Conservation (phyloP, 92 coral and sea anemone species). For the Phenganax marumi region DNA sequence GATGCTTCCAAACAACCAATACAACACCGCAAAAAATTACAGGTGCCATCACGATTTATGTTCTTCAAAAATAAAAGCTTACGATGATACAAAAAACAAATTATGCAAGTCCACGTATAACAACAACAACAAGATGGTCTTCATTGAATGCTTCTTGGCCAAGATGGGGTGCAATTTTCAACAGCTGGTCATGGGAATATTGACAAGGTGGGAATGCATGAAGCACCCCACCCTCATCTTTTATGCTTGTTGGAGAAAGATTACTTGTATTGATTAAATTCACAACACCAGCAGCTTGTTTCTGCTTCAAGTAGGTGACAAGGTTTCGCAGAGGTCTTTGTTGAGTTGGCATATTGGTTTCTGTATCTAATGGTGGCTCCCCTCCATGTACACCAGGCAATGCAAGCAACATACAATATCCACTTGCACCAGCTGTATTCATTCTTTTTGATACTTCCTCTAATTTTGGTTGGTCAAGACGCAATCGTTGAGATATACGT, state of each 20-base stretch:
- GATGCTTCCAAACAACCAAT: background rate
- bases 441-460: conserved; percentile 99
- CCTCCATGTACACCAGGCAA: conserved; percentile 90
- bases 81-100: conserved; percentile 36
- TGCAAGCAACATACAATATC: conserved; percentile 96
- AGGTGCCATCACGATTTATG: background rate
- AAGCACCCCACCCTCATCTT: conserved; percentile 92
- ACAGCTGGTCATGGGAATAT: conserved; percentile 98
- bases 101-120: conserved; percentile 84
- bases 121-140: conserved; percentile 97
- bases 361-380: conserved; percentile 72
- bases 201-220: conserved; percentile 99
- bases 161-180: conserved; percentile 98
- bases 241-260: conserved; percentile 67
- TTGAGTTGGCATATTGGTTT: conserved; percentile 79
- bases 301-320: conserved; percentile 95
- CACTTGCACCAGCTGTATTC: conserved; percentile 97
- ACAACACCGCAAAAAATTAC: background rate
- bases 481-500: conserved; percentile 95
- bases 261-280: conserved; percentile 80
- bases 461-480: conserved; percentile 99
- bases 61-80: background rate
- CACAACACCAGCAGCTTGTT: conserved; percentile 99
- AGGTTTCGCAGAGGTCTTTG: conserved; percentile 98
- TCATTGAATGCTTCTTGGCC: conserved; percentile 96